A percentile compares a stretch with the other conserved stretches of the same genome.
These are phyloP conservation scores for Drosophila asahinai DNA, from an alignment of 1,140 invertebrate genomes.

Conservation along the genomic window DNA sequence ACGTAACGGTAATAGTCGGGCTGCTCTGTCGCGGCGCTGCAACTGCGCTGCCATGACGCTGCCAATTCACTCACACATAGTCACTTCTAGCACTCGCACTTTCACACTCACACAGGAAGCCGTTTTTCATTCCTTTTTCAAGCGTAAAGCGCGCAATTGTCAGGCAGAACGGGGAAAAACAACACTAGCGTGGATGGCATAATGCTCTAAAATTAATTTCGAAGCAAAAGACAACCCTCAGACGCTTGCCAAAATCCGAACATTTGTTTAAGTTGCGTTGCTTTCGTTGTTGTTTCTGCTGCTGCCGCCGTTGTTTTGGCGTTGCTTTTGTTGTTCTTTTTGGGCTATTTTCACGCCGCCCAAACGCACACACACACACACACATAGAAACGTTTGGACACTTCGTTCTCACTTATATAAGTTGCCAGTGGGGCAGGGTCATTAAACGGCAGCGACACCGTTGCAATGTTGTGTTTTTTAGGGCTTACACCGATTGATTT, in stretches of 20 bases:
- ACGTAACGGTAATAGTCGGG: constrained; percentile 47
- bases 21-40: constrained; percentile 22
- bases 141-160: constrained; percentile 65
- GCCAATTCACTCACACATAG: constrained; percentile 33
- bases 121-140: constrained; percentile 57
- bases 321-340: constrained; percentile 47
- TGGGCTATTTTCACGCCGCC: constrained; percentile 64
- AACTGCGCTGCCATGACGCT: constrained; percentile 32
- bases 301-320: constrained; percentile 46
- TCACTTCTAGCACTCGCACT: constrained; percentile 15
- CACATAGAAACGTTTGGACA: constrained; percentile 31
- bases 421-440: constrained; percentile 77
- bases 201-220: constrained; percentile 83
- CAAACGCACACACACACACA: constrained; percentile 50
- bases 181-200: constrained; percentile 67
- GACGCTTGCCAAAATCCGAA: constrained; percentile 70
- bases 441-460: constrained; percentile 74
- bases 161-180: constrained; percentile 41
- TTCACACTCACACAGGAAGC: constrained; percentile 35
- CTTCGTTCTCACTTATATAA: constrained; percentile 67
- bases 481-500: constrained; percentile 45
- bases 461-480: constrained; percentile 37
- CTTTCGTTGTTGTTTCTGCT: constrained; percentile 37
- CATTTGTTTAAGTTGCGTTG: constrained; percentile 70
- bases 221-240: constrained; percentile 43